Percentiles rank a stretch among this genome's conserved stretches.
phyloP scores from a whole-genome alignment of 2,797 vertebrate genomes.

The Gouania willdenowi region DNA sequence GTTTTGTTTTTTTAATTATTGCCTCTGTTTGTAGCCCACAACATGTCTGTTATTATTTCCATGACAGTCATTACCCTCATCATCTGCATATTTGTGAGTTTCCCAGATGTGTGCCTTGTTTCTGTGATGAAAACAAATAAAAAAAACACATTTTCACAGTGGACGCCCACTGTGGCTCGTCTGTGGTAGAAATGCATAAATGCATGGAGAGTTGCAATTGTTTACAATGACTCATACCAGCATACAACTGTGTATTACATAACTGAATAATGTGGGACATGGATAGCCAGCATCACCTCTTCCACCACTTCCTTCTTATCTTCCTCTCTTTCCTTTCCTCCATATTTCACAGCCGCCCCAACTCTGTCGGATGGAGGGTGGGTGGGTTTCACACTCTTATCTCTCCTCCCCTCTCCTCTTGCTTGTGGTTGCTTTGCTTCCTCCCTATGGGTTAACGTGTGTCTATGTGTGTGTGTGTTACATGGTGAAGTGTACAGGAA shows the following conservation, averaged over 20 bases:
- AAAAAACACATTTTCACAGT: slow-evolving; percentile 7
- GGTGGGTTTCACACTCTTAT: slow-evolving; percentile 38
- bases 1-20: no score
- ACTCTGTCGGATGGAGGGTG: slow-evolving; percentile 31
- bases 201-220: slow-evolving; percentile 46
- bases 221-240: slow-evolving; percentile 42
- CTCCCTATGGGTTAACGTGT: slow-evolving; percentile 23
- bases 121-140: not conserved
- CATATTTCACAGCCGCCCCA: not conserved
- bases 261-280: slow-evolving; percentile 45
- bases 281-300: slow-evolving; percentile 30
- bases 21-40: no score
- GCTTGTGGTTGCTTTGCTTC: slow-evolving; percentile 53
- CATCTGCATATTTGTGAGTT: no score
- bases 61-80: no score
- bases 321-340: not conserved
- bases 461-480: not conserved
- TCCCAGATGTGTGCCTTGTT: not conserved
- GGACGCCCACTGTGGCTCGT: slow-evolving; percentile 17
- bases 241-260: slow-evolving; percentile 41
- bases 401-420: slow-evolving; percentile 16
- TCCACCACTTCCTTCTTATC: not conserved
- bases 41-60: no score
- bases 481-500: slow-evolving; percentile 1
- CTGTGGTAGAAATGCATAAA: slow-evolving; percentile 37